Evolutionary conservation across 2,888 invertebrate genomes (phyloP), one percentile per base, ranked within the genome.

Genomic region (Lamproptera curius): DNA sequence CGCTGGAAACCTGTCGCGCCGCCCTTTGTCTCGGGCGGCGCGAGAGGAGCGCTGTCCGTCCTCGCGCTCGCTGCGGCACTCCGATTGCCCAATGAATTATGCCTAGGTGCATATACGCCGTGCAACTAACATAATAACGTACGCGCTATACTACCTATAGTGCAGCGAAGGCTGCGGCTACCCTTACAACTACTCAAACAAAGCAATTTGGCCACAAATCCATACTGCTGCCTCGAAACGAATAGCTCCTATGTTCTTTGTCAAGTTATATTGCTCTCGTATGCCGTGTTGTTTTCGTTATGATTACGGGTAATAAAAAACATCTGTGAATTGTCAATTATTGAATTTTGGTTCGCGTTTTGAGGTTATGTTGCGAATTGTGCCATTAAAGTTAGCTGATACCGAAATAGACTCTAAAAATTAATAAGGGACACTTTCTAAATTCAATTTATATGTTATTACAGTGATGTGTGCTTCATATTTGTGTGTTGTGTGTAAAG

Each of bases 141-240:
- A 77, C 75, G 72, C 74, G 72, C 67, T 67, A 73, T 77, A 71
- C 70, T 69, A 70, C 67, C 59, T 79, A 76, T 76, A 77, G 78
- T 72, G 78, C 78, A 76, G 73, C 70, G 81, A 80, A 86, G 84
- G 84, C 85, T 85, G 80, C 73, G 60, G 71, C 73, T 79, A 76
- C 76, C 73, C 79, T n/a, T n/a, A n/a, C n/a, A 76, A 72, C 74
- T 75, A 76, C 75, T 83, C 83, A 78, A 84, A 87, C 86, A 87
- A 87, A 87, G 86, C 86, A 79, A 76, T 85, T 76, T 70, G 77
- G 75, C 73, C 77, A 75, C 76, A 73, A 78, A 77, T 77, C 79
- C 72, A 72, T 73, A 74, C 64, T 64, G 72, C 69, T 66, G 66
- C 67, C 61, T 65, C 65, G 67, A 67, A 63, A 67, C 71, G 62